A percentile compares a stretch with the other conserved stretches of the same genome.
Conservation (phyloP, 1,140 invertebrate species). For the Drosophila kurseongensis region DNA sequence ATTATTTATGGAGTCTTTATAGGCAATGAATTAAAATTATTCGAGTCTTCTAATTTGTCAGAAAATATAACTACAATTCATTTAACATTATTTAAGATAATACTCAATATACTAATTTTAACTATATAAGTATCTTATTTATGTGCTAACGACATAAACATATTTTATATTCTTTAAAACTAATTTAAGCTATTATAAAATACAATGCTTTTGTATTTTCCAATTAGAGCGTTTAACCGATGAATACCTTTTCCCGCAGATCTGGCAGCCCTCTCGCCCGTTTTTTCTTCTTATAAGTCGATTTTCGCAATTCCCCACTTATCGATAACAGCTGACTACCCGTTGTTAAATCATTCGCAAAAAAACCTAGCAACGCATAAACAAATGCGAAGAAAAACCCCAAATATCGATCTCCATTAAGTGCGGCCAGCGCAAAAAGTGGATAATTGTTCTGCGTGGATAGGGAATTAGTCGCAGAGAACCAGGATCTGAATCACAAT, state of each 20-base stretch:
- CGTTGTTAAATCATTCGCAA: slow-evolving; percentile 22
- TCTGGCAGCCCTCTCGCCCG: background rate
- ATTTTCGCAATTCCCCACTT: slow-evolving; percentile 10
- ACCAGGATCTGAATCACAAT: slow-evolving; percentile 24
- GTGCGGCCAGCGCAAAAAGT: slow-evolving; percentile 12
- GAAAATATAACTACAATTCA: no score
- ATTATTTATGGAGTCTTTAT: no score
- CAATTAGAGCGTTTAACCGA: background rate
- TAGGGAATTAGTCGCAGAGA: slow-evolving; percentile 11
- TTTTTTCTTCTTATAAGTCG: background rate
- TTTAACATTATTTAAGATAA: no score
- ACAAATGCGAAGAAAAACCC: slow-evolving; percentile 67
- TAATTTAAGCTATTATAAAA: no score
- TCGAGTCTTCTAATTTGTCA: no score
- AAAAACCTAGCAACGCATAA: slow-evolving; percentile 73
- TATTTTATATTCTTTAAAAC: background rate
- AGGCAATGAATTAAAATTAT: no score
- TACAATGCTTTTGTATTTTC: background rate
- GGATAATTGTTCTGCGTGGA: background rate
- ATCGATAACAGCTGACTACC: slow-evolving; percentile 24
- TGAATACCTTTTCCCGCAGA: background rate
- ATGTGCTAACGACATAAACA: no score
- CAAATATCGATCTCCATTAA: slow-evolving; percentile 40
- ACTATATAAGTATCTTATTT: no score
- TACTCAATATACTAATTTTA: no score